Evolutionary conservation across 2,888 invertebrate species (phyloP).

Genomic region (Tenthredo distinguenda): DNA sequence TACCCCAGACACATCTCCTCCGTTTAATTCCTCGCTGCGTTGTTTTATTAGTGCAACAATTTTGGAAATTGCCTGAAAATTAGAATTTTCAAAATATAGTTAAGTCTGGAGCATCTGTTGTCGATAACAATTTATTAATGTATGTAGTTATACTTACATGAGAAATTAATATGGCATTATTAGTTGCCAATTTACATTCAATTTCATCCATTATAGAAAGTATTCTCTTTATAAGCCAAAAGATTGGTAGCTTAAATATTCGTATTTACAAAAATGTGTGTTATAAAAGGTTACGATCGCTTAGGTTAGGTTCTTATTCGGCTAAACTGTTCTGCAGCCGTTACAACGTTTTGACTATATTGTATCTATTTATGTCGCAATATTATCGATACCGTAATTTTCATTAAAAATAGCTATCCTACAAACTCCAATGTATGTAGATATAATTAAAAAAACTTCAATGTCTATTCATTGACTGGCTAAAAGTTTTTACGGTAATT

Average conservation of each 20-base stretch:
- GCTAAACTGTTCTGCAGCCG: not conserved
- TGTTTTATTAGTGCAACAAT: slow-evolving; percentile 80
- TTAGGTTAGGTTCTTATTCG: not conserved
- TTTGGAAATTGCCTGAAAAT: slow-evolving; percentile 80
- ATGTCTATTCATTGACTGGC: not conserved
- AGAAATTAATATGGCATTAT: slow-evolving; percentile 81
- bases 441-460: not conserved
- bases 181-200: slow-evolving; percentile 82
- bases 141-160: slow-evolving; percentile 70
- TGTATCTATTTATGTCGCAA: not conserved
- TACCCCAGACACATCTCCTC: slow-evolving; percentile 50
- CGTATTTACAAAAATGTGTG: not conserved
- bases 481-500: not conserved
- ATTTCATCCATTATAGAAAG: slow-evolving; percentile 81
- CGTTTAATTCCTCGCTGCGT: slow-evolving; percentile 77
- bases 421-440: not conserved
- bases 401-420: not conserved
- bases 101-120: not conserved
- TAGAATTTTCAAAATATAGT: not conserved
- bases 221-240: slow-evolving; percentile 13
- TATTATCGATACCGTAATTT: not conserved
- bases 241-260: not conserved
- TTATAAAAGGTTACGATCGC: not conserved
- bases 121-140: not conserved
- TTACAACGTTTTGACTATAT: not conserved